phyloP scores from a whole-genome alignment of 2,113 vertebrate species.

The Fulmarus glacialis region DNA sequence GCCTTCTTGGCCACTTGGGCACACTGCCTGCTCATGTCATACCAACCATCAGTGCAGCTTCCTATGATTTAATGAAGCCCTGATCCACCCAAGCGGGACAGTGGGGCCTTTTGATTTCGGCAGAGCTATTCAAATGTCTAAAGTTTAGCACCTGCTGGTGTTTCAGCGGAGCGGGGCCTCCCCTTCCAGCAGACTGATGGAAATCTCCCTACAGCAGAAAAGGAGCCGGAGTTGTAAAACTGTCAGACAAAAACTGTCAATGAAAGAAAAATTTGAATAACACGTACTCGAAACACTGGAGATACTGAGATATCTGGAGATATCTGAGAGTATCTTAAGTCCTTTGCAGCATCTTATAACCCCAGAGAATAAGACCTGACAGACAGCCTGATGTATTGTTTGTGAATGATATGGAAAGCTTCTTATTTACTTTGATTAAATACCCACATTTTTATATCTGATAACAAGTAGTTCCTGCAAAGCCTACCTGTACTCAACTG shows the following conservation, averaged over 20 bases:
- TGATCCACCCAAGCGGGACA: not conserved
- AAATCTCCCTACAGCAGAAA: not conserved
- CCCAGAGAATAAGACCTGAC: not conserved
- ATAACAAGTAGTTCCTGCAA: not conserved
- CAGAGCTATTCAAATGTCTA: not conserved
- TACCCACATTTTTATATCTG: not conserved
- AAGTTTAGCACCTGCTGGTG: not conserved
- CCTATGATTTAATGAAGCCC: not conserved
- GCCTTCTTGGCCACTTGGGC: no score
- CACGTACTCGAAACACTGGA: not conserved
- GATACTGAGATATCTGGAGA: not conserved
- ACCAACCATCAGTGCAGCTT: not conserved
- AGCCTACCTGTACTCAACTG: not conserved
- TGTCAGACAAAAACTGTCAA: not conserved
- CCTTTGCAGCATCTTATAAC: not conserved
- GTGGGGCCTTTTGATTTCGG: not conserved
- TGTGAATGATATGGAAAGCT: not conserved
- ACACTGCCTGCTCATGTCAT: no score
- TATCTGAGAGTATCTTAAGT: not conserved
- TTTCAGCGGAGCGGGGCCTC: not conserved
- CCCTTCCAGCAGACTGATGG: not conserved
- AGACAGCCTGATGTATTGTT: not conserved
- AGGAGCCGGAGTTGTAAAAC: not conserved
- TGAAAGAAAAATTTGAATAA: not conserved
- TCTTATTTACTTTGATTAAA: slow-evolving; percentile 13